Evolutionary conservation across 2,113 vertebrate species (phyloP).

Genomic region (Salvator merianae): DNA sequence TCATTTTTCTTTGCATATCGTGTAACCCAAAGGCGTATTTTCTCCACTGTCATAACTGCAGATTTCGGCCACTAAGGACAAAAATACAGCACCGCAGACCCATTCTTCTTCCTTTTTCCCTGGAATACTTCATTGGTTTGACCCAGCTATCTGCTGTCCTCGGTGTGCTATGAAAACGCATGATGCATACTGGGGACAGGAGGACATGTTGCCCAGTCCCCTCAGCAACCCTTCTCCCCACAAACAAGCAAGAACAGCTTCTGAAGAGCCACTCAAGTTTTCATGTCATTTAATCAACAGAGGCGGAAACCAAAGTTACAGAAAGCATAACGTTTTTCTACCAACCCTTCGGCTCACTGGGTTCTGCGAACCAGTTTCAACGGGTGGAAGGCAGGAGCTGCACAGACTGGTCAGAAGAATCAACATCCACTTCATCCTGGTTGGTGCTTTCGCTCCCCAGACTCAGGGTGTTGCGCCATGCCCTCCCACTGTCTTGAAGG

Average conservation of each 20-base stretch:
- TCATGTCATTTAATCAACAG: not conserved
- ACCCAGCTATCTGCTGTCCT: conserved; percentile 42
- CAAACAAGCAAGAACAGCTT: conserved; percentile 15
- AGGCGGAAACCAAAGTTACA: conserved; percentile 39
- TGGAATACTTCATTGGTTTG: conserved; percentile 60
- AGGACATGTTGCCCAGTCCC: conserved; percentile 35
- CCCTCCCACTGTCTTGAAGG: conserved; percentile 38
- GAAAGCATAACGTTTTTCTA: conserved; percentile 43
- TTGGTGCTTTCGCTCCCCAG: conserved; percentile 42
- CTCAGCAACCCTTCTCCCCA: conserved; percentile 21
- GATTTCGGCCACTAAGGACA: too few species aligned
- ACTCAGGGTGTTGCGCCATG: conserved; percentile 19
- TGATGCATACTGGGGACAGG: conserved; percentile 30
- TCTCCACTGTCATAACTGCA: too few species aligned
- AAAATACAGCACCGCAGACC: too few species aligned
- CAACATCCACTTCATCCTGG: conserved; percentile 27
- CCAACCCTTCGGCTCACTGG: conserved; percentile 7
- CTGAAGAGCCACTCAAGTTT: not conserved
- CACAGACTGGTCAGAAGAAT: not conserved
- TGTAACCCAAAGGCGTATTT: too few species aligned
- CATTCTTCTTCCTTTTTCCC: not conserved
- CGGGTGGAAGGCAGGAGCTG: conserved; percentile 24
- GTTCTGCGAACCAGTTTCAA: conserved; percentile 23
- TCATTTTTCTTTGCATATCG: too few species aligned
- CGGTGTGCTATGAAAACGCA: conserved; percentile 44